Percentiles rank a stretch among this genome's conserved stretches.
These are phyloP conservation scores for Clistopyga incitator DNA, from an alignment of 2,888 invertebrate genomes.

Conservation along the genomic window DNA sequence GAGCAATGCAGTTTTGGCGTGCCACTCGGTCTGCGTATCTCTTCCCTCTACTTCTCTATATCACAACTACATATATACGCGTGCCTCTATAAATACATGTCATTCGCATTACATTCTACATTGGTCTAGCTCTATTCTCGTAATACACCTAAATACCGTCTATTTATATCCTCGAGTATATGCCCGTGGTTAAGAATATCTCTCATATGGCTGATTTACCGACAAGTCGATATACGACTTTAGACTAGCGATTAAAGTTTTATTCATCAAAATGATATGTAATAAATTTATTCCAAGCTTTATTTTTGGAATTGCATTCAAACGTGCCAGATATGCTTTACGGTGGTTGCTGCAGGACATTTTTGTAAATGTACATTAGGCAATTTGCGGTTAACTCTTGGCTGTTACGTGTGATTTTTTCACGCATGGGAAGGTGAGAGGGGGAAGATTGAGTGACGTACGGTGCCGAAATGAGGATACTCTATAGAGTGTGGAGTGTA, in stretches of 20 bases:
- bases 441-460: too few species aligned
- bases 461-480: constrained; percentile 2
- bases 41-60: constrained; percentile 28
- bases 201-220: neutral
- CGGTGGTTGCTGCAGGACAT: too few species aligned
- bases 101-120: neutral
- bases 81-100: neutral
- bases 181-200: neutral
- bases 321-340: too few species aligned
- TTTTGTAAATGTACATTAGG: too few species aligned
- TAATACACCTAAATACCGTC: neutral
- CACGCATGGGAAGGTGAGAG: too few species aligned
- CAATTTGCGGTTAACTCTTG: too few species aligned
- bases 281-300: neutral
- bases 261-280: neutral
- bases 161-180: constrained; percentile 6
- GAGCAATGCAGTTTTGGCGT: constrained; percentile 61
- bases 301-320: neutral
- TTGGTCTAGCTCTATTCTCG: constrained; percentile 4
- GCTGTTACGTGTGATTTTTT: too few species aligned
- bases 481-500: neutral
- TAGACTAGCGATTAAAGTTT: neutral
- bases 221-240: neutral
- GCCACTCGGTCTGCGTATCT: constrained; percentile 64
- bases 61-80: constrained; percentile 8